Evolutionary conservation across 2,113 vertebrate genomes (phyloP).

Genomic region (Donacobius atricapilla): DNA sequence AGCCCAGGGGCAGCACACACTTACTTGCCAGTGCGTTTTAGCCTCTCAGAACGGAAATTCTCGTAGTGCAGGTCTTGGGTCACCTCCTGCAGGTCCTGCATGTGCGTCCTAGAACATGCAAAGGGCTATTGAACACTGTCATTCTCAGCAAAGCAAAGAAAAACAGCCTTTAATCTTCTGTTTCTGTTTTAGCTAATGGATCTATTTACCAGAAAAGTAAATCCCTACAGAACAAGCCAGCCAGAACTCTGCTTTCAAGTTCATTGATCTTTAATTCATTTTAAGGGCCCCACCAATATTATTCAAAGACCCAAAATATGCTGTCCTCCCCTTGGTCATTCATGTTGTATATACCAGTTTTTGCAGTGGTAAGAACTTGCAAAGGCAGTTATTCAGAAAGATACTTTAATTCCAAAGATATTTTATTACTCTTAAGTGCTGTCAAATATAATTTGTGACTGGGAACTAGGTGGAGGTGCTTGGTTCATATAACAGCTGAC

Average conservation of each 20-base stretch:
- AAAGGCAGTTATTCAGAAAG: background rate
- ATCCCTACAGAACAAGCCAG: background rate
- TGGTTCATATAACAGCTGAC: background rate
- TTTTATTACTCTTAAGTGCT: background rate
- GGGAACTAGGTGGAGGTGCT: background rate
- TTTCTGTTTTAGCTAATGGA: background rate
- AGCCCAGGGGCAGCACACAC: background rate
- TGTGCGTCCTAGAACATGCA: constrained; percentile 77
- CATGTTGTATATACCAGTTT: background rate
- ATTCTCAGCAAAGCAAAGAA: background rate
- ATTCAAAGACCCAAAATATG: background rate
- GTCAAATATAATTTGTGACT: background rate
- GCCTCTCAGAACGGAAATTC: constrained; percentile 89
- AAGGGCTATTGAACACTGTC: background rate
- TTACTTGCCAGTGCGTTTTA: constrained; percentile 86
- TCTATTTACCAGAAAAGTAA: background rate
- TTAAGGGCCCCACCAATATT: background rate
- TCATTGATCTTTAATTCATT: background rate
- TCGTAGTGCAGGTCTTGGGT: constrained; percentile 89
- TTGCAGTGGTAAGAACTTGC: background rate
- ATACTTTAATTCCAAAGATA: background rate
- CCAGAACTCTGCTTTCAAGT: background rate
- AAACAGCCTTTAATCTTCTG: background rate
- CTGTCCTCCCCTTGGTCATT: background rate
- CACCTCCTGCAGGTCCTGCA: constrained; percentile 90